Percentiles rank a stretch among this genome's conserved stretches.
Conservation (phyloP, 2,888 invertebrate genomes). For the Pelosia muscerda region DNA sequence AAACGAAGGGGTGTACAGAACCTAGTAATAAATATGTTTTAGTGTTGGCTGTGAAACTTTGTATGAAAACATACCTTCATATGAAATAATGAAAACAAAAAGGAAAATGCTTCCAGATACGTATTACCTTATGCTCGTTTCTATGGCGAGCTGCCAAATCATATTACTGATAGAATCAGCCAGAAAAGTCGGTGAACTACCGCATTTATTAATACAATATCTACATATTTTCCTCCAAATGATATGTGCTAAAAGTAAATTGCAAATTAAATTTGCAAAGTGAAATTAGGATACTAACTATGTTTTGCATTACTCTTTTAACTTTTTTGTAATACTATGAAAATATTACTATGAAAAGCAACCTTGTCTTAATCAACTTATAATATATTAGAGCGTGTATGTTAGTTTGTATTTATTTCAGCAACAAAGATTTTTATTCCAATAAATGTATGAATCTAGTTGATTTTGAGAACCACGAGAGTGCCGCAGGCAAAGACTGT, state of each 20-base stretch:
- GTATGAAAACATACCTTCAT: not conserved
- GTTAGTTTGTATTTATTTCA: no score
- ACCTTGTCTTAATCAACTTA: no score
- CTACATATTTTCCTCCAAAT: not conserved
- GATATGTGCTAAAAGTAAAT: not conserved
- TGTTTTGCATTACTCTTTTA: no score
- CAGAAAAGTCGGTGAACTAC: not conserved
- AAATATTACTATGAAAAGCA: no score
- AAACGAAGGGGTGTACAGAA: not conserved
- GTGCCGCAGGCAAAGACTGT: no score
- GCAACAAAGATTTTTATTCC: no score
- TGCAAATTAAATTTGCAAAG: not conserved
- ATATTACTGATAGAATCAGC: conserved; percentile 29
- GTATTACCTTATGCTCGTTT: conserved; percentile 37
- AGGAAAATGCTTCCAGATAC: conserved; percentile 40
- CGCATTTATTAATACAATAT: not conserved
- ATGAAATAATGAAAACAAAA: conserved; percentile 42
- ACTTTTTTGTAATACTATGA: no score
- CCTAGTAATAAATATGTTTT: not conserved
- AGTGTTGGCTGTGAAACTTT: not conserved
- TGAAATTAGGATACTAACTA: no score
- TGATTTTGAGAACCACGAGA: no score
- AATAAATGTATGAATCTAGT: no score
- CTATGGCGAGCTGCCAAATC: conserved; percentile 44
- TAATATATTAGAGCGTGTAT: no score